These are phyloP conservation scores for Bergia sp. DNA, from an alignment of 92 coral and sea anemone species.

Conservation along the genomic window DNA sequence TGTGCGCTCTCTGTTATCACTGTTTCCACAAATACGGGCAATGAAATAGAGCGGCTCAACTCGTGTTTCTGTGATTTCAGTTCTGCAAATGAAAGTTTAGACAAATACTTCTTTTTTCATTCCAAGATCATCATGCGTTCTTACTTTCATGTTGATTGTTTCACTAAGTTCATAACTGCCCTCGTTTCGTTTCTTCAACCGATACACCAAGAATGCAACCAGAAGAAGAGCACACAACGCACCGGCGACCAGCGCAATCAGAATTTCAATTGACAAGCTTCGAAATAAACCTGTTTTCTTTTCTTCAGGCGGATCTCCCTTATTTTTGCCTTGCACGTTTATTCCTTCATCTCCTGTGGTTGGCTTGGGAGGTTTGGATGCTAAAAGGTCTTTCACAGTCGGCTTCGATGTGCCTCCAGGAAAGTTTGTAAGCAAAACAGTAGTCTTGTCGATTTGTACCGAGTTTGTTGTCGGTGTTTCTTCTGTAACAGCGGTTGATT, in stretches of 20 bases:
- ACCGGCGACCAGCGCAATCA: conserved; percentile 84
- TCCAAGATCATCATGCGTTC: conserved; percentile 57
- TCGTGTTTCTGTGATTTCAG: neutral
- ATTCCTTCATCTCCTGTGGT: conserved; percentile 15
- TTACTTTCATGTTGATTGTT: conserved; percentile 66
- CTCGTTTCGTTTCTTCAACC: conserved; percentile 82
- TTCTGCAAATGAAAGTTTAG: conserved; percentile 6
- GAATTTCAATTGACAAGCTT: conserved; percentile 78
- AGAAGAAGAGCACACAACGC: conserved; percentile 77
- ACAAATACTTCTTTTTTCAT: conserved; percentile 90
- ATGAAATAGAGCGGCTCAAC: neutral
- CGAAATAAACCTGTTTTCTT: conserved; percentile 70
- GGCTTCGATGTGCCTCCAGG: neutral
- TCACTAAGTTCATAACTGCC: conserved; percentile 89
- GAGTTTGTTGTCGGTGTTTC: conserved; percentile 9
- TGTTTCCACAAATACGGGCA: neutral
- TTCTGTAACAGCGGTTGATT: neutral
- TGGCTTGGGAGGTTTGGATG: neutral
- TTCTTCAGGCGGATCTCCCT: conserved; percentile 34
- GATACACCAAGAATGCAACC: conserved; percentile 77
- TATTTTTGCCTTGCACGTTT: conserved; percentile 6
- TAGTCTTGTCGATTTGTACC: neutral
- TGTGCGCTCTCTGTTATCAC: neutral
- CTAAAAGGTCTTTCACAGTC: neutral
- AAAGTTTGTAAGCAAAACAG: neutral